Evolutionary conservation across 1,140 invertebrate genomes (phyloP).

Genomic region (Hyles vespertilio): DNA sequence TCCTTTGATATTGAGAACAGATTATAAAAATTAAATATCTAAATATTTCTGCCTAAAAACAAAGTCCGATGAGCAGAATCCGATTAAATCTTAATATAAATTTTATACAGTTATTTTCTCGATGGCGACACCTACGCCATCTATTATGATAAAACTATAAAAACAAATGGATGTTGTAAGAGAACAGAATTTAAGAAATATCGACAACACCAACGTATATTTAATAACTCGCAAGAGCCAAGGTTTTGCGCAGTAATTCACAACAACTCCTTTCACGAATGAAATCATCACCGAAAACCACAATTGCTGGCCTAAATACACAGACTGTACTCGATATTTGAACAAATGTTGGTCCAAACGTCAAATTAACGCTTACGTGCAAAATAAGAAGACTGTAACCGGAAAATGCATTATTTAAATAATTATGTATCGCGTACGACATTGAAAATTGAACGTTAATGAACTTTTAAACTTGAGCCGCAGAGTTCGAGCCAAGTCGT

Average conservation of each 20-base stretch:
- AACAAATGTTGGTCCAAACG: slow-evolving; percentile 14
- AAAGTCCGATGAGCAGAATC: too few relatives aligned
- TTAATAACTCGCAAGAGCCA: too few relatives aligned
- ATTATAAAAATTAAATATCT: too few relatives aligned
- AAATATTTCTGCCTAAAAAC: too few relatives aligned
- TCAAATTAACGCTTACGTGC: not conserved
- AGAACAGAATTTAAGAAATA: too few relatives aligned
- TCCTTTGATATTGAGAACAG: too few relatives aligned
- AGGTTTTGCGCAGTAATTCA: not conserved
- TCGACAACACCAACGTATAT: too few relatives aligned
- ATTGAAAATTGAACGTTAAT: slow-evolving; percentile 27
- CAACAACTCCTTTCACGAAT: slow-evolving; percentile 32
- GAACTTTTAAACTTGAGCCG: slow-evolving; percentile 30
- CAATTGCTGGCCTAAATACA: slow-evolving; percentile 19
- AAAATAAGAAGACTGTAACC: slow-evolving; percentile 6
- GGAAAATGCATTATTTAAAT: slow-evolving; percentile 21
- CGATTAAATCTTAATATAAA: too few relatives aligned
- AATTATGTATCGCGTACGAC: slow-evolving; percentile 12
- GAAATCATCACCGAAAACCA: slow-evolving; percentile 38
- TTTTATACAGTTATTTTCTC: too few relatives aligned
- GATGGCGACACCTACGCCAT: too few relatives aligned
- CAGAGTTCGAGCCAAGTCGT: slow-evolving; percentile 9
- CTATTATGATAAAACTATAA: too few relatives aligned
- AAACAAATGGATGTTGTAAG: too few relatives aligned
- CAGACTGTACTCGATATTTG: slow-evolving; percentile 11